Percentiles rank a stretch among this genome's conserved stretches.
phyloP scores from a whole-genome alignment of 1,140 invertebrate species.

The Bathynomus jamesi region DNA sequence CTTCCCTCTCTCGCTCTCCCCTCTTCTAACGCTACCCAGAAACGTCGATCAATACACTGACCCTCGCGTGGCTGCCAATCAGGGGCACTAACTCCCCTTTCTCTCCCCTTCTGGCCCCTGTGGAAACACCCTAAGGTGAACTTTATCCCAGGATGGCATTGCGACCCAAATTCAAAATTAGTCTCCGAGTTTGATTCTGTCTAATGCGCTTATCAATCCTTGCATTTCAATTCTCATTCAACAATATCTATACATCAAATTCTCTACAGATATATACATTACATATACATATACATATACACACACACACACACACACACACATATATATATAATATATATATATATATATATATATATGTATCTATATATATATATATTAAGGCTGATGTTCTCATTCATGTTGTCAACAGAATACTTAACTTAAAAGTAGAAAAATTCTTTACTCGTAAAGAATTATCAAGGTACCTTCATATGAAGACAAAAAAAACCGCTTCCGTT shows the following conservation, averaged over 20 bases:
- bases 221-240: no score
- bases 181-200: no score
- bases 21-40: not conserved
- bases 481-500: no score
- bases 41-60: not conserved
- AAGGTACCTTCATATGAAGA: no score
- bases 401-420: no score
- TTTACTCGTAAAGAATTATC: no score
- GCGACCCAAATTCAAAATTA: no score
- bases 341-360: constrained; percentile 1
- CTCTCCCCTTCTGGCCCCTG: not conserved
- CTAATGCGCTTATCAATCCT: no score
- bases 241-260: not conserved
- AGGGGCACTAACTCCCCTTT: not conserved
- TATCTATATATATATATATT: no score
- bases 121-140: not conserved
- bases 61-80: not conserved
- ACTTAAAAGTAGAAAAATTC: no score
- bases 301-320: not conserved
- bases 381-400: no score
- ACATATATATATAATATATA: not conserved
- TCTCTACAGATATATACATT: not conserved
- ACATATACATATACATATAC: not conserved
- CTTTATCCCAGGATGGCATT: no score
- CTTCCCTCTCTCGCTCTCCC: not conserved